Percentiles rank a stretch among this genome's conserved stretches.
These are phyloP conservation scores for Machimus rusticus DNA, from an alignment of 2,888 invertebrate species.

Conservation along the genomic window DNA sequence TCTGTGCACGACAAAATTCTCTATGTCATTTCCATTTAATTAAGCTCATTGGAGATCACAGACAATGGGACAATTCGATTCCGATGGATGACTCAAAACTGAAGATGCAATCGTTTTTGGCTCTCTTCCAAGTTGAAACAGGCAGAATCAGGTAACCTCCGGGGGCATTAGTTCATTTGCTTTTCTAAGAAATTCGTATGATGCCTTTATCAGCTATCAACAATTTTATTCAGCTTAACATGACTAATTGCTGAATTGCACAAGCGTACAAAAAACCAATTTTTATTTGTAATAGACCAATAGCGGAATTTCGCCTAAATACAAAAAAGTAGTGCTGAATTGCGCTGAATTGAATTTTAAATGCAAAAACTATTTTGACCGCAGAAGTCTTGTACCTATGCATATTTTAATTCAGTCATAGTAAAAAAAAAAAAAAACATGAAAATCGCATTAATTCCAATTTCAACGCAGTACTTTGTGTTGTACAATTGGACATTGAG, in stretches of 20 bases:
- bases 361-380: not conserved
- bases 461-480: not conserved
- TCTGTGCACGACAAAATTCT: not conserved
- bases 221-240: not conserved
- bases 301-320: not conserved
- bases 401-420: too few relatives aligned
- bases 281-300: not conserved
- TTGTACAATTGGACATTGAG: not conserved
- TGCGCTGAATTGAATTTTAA: not conserved
- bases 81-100: not conserved
- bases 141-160: not conserved
- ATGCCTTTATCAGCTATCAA: not conserved
- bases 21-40: not conserved
- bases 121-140: not conserved
- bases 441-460: not conserved
- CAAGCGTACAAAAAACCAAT: not conserved
- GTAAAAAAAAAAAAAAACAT: too few relatives aligned
- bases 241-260: not conserved
- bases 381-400: too few relatives aligned
- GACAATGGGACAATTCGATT: not conserved
- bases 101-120: not conserved
- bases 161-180: not conserved
- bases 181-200: not conserved
- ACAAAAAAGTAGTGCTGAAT: not conserved
- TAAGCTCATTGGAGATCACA: not conserved